phyloP scores from a whole-genome alignment of 2,888 invertebrate species.

The Caenorhabditis afra region DNA sequence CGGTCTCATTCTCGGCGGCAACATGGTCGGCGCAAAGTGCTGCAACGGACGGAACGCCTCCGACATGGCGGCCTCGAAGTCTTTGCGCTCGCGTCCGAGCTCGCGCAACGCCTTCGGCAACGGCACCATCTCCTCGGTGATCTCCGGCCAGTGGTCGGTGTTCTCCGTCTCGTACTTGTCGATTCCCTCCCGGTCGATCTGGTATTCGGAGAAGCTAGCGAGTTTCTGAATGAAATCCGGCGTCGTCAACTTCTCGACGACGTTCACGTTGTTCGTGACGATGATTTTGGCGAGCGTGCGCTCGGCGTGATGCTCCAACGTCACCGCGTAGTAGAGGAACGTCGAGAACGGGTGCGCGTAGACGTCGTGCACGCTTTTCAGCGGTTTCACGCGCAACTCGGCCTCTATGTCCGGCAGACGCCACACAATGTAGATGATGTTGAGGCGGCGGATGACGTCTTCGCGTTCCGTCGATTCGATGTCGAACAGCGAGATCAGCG shows the following conservation, averaged over 20 bases:
- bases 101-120: constrained; percentile 39
- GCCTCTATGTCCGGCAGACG: constrained; percentile 48
- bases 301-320: constrained; percentile 15
- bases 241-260: constrained; percentile 55
- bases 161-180: constrained; percentile 34
- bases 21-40: constrained; percentile 39
- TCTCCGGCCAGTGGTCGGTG: constrained; percentile 53
- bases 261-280: constrained; percentile 48
- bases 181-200: constrained; percentile 20
- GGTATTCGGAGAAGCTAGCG: background rate
- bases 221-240: constrained; percentile 46
- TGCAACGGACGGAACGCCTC: constrained; percentile 52
- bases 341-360: constrained; percentile 47
- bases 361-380: constrained; percentile 43
- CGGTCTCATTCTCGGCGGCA: constrained; percentile 32
- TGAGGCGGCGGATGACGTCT: constrained; percentile 60
- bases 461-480: constrained; percentile 30
- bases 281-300: constrained; percentile 42
- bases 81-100: constrained; percentile 43
- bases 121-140: constrained; percentile 38
- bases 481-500: constrained; percentile 57
- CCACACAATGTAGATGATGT: constrained; percentile 64
- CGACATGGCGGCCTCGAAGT: constrained; percentile 42
- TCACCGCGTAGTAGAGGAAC: constrained; percentile 47
- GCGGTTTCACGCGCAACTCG: constrained; percentile 37